A percentile compares a stretch with the other conserved stretches of the same genome.
Evolutionary conservation across 2,113 vertebrate genomes (phyloP).

Genomic region (Mus musculus): GRCm39 chr12:101368001-101368500

Average conservation of each 20-base stretch:
- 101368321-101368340: neutral
- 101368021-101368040: neutral
- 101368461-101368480: too few relatives aligned
- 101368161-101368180: neutral
- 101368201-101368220: neutral
- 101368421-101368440: neutral
- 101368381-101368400: slow-evolving; percentile 21
- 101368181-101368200: slow-evolving; percentile 45
- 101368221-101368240: neutral
- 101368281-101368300: neutral
- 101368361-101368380: neutral
- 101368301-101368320: neutral
- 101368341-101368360: neutral
- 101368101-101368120: neutral
- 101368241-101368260: neutral
- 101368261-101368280: neutral
- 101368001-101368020: neutral
- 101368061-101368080: neutral
- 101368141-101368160: slow-evolving; percentile 38
- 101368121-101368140: slow-evolving; percentile 1
- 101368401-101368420: neutral
- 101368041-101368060: slow-evolving; percentile 32
- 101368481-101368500: too few relatives aligned
- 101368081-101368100: slow-evolving; percentile 30
- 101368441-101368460: too few relatives aligned